Percentiles rank a stretch among this genome's conserved stretches.
Conservation (phyloP, 2,797 vertebrate genomes). For the Darevskia mixta region DNA sequence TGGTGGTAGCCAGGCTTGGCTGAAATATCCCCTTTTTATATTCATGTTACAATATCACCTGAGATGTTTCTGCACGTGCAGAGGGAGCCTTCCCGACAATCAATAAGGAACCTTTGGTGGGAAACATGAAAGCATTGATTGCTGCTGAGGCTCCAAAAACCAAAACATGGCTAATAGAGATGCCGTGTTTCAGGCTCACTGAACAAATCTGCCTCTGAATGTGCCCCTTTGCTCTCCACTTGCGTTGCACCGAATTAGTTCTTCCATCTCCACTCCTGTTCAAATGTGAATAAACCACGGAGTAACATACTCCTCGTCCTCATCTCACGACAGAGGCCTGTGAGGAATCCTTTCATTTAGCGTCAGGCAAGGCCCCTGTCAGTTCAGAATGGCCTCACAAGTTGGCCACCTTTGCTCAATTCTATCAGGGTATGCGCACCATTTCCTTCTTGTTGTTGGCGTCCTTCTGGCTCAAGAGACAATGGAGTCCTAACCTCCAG, state of each 20-base stretch:
- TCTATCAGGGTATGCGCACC: neutral
- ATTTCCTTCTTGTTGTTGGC: slow-evolving; percentile 12
- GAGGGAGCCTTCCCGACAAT: neutral
- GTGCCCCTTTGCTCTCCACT: too few relatives aligned
- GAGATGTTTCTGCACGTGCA: neutral
- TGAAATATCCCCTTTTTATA: neutral
- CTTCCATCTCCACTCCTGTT: too few relatives aligned
- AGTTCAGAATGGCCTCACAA: neutral
- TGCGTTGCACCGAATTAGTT: too few relatives aligned
- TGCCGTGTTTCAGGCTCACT: neutral
- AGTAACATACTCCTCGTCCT: too few relatives aligned
- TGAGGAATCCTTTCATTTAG: neutral
- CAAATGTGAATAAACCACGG: too few relatives aligned
- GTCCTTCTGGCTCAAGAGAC: too few relatives aligned
- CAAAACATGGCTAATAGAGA: neutral
- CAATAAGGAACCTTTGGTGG: neutral
- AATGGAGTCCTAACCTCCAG: too few relatives aligned
- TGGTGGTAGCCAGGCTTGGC: neutral
- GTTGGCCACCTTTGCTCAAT: neutral
- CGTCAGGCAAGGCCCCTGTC: neutral
- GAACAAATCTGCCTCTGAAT: neutral
- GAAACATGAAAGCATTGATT: neutral
- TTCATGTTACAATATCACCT: neutral
- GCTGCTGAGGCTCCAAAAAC: neutral
- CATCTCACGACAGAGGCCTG: neutral